Evolutionary conservation across 2,888 invertebrate species (phyloP).

Genomic region (Acronicta aceris): DNA sequence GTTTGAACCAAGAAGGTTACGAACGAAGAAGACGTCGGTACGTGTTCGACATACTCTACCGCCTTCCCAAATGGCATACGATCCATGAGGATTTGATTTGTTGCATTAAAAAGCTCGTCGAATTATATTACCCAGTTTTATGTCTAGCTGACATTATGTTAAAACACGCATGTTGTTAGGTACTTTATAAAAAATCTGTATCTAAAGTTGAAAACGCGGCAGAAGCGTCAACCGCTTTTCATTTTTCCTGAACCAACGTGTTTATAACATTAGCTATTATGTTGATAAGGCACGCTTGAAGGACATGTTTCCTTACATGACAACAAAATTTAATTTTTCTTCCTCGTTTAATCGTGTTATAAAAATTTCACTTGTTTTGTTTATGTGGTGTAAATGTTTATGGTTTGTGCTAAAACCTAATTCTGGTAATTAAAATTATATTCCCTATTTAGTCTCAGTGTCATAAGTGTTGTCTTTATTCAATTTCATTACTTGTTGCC

Average conservation of each 20-base stretch:
- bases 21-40: too few species aligned
- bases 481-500: too few species aligned
- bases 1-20: too few species aligned
- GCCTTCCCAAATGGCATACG: too few species aligned
- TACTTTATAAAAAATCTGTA: background rate
- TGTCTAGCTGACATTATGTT: background rate
- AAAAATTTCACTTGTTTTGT: background rate
- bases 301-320: background rate
- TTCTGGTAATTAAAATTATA: background rate
- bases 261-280: background rate
- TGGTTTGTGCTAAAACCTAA: background rate
- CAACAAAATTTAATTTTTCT: conserved; percentile 1
- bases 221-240: background rate
- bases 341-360: background rate
- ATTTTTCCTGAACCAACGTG: background rate
- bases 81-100: too few species aligned
- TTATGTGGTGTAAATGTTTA: background rate
- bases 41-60: too few species aligned
- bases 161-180: conserved; percentile 1
- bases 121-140: too few species aligned
- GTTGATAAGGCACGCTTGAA: conserved; percentile 1
- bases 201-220: background rate
- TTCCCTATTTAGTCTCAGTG: too few species aligned
- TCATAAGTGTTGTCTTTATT: too few species aligned
- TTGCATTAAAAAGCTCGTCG: too few species aligned